These are phyloP conservation scores for Mirza zaza DNA, from an alignment of 2,113 vertebrate genomes.

Conservation along the genomic window DNA sequence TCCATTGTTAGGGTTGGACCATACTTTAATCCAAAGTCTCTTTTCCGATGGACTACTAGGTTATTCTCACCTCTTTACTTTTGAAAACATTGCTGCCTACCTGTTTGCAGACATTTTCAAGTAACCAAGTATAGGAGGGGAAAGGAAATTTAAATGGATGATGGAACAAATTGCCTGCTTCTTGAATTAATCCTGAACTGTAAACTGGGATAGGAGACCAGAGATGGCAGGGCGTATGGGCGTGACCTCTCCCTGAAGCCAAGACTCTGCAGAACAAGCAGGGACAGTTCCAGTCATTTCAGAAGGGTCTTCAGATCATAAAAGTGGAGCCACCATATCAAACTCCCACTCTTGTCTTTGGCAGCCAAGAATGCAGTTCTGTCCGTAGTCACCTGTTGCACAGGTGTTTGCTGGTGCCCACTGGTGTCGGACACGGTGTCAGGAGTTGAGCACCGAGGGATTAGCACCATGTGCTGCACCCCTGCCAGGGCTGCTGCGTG, in stretches of 20 bases:
- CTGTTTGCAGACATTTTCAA: background rate
- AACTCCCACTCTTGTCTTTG: background rate
- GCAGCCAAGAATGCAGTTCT: accelerated
- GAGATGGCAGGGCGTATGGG: too few species aligned
- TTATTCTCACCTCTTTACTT: background rate
- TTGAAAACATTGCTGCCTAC: background rate
- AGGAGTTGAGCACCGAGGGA: background rate
- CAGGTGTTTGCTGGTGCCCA: accelerated
- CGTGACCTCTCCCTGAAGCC: background rate
- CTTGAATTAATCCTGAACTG: background rate
- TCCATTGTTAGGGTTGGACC: background rate
- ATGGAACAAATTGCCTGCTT: background rate
- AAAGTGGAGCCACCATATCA: background rate
- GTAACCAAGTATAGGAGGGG: background rate
- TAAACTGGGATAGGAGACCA: background rate
- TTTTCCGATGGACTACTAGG: background rate
- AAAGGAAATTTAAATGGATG: background rate
- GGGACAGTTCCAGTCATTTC: background rate
- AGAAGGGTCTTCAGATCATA: background rate
- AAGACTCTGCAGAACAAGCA: background rate
- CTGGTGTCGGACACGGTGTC: accelerated
- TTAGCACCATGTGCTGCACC: accelerated
- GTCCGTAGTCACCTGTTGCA: background rate
- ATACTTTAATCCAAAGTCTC: background rate
- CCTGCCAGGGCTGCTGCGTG: accelerated